Evolutionary conservation across 2,113 vertebrate species (phyloP).

Genomic region (Dicerorhinus sumatrensis): DNA sequence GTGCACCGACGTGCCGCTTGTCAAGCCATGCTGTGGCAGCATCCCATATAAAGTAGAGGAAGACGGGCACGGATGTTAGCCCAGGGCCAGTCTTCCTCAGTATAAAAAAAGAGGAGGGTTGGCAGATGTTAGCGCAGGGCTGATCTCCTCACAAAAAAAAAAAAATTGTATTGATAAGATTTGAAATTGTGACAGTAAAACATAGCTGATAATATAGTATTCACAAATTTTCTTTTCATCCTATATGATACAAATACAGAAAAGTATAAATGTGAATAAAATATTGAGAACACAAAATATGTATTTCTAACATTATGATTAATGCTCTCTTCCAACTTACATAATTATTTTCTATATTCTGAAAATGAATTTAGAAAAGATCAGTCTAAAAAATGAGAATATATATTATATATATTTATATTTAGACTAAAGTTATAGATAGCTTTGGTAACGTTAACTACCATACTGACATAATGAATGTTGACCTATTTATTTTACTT

Average conservation of each 20-base stretch:
- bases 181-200: background rate
- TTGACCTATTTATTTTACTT: background rate
- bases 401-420: background rate
- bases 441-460: background rate
- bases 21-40: no score
- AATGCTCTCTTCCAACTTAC: background rate
- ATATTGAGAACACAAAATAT: background rate
- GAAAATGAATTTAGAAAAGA: background rate
- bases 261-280: background rate
- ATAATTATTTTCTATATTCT: conserved; percentile 8
- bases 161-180: background rate
- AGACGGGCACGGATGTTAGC: no score
- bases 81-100: no score
- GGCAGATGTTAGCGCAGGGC: no score
- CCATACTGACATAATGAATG: background rate
- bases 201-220: background rate
- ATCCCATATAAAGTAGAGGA: no score
- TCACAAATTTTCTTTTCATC: background rate
- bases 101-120: no score
- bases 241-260: background rate
- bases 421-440: background rate
- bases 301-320: background rate
- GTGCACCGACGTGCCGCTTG: no score
- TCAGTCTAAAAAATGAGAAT: background rate
- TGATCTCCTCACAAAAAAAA: no score